Evolutionary conservation across 64 coral and sea anemone genomes (phyloP), one percentile per base, ranked within the genome.

Genomic region (Platygyra sinensis): DNA sequence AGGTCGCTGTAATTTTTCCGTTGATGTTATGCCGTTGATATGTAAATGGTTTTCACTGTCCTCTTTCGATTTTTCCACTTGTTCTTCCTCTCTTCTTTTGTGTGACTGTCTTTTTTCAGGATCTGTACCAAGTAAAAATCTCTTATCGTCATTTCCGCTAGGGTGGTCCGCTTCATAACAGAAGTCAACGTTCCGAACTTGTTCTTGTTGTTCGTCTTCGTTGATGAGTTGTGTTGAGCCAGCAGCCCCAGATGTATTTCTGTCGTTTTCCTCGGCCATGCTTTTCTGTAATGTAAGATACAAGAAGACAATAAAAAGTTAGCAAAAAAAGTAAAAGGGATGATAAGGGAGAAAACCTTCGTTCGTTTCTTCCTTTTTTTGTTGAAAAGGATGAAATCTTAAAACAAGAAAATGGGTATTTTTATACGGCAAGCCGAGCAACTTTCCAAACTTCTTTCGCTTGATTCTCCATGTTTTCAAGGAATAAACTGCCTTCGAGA

Each of bases 81-180:
- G 17, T 39, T n/a, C 30, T 39, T 36, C 30, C 6, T 38, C 63
- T 3, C 24, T 22, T 10, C 24, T 67, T 5, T 67, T 20, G 25
- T 69, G 19, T 39, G 28, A 71, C 3, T 51, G 17, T 18, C 62
- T 16, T 16, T 69, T 49, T 84, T 52, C 33, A 27, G 17, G 62
- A 71, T 10, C 81, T 42, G 11, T 13, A 50, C 27, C 61, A 7
- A 36, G 30, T 28, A 65, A 24, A 42, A 18, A 13, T 64, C 80
- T 83, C 28, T 67, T 11, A 16, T 67, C 31, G 4, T 67, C 28
- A 62, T 24, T 81, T 36, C 9, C 27, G 2, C 1, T 6, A 24
- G 59, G 33, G 39, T 83, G 57, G 30, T 67, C 80, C n/a, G n/a
- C n/a, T 22, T 83, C 60, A 28, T 65, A 83, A 22, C 38, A 83